phyloP scores from a whole-genome alignment of 2,797 vertebrate genomes.

The Dicrostonyx torquatus region DNA sequence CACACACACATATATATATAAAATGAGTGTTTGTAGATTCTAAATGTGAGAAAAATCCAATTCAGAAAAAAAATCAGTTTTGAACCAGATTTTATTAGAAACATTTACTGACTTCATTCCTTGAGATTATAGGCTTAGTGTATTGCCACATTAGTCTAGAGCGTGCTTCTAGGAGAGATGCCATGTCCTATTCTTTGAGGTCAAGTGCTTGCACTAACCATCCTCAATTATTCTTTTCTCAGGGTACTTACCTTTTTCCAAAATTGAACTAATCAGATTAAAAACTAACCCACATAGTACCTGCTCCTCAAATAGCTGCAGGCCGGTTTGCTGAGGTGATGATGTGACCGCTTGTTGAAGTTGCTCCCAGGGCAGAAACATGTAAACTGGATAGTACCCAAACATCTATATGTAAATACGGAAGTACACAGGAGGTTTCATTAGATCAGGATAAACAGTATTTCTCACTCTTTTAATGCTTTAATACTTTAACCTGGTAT shows the following conservation, averaged over 20 bases:
- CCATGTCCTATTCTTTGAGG: background rate
- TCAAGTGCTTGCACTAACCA: background rate
- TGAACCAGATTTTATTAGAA: background rate
- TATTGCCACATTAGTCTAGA: background rate
- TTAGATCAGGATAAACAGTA: background rate
- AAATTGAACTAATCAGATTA: background rate
- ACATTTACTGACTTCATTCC: background rate
- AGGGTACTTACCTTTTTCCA: background rate
- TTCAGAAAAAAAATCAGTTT: background rate
- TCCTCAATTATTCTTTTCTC: background rate
- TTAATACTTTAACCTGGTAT: background rate
- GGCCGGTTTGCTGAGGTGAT: constrained; percentile 46
- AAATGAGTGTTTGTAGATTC: background rate
- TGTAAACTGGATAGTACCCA: constrained; percentile 67
- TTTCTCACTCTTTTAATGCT: background rate
- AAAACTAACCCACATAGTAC: constrained; percentile 28
- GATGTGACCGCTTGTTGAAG: constrained; percentile 16
- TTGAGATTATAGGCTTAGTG: background rate
- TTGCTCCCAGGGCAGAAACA: constrained; percentile 70
- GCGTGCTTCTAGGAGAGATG: background rate
- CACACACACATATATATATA: background rate
- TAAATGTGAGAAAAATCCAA: constrained; percentile 36
- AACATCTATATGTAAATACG: constrained; percentile 51
- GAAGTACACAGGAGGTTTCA: background rate
- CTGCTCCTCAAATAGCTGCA: constrained; percentile 69